Base-by-base conservation (phyloP, 1,140 invertebrate species). In the Drosophila sechellia region DNA sequence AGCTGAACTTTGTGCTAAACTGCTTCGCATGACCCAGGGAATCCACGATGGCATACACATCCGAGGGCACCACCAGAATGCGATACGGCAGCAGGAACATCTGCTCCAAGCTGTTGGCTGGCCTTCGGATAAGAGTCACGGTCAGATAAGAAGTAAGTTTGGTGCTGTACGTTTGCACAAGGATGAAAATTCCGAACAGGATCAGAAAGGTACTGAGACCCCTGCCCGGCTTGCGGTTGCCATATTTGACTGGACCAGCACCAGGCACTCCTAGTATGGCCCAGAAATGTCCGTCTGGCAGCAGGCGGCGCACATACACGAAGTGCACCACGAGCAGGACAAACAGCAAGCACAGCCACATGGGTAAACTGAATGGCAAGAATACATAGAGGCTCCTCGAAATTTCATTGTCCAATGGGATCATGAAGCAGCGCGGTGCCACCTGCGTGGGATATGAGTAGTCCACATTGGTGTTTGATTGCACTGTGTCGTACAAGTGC, bases 391-490 rank as follows among this genome's bases (percentile, higher is more conserved):
- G 15, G 1, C 50, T 57, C 11, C 64, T 46, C 3, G 79, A 58
- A 15, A 84, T 65, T 2, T 46, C 42, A 17, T 72, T 50, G 11
- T 46, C 34, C 35, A 60, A 15, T 0, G 84, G 84, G 5, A 89
- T 5, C 85, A 90, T 84, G 27, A 89, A 84, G 31, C 84, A 90
- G 0, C 85, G 68, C 0, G 35, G 42, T 31, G 66, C 25, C 25
- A 90, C 31, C 6, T 46, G 25, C 8, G 50, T 53, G 0, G 84
- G 77, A 66, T 89, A 89, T 4, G 85, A 80, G 49, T 89, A 90
- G 39, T 89, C 84, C 40, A 89, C 73, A 2, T 17, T 1, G 0
- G 0, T 34, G 31, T 49, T 54, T 0, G 42, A 40, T 1, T 74
- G 59, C 42, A 89, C 22, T 0, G 77, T 84, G n/a, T 81, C 76